Evolutionary conservation across 1,140 invertebrate species (phyloP).

Genomic region (Cryptotermes secundus): DNA sequence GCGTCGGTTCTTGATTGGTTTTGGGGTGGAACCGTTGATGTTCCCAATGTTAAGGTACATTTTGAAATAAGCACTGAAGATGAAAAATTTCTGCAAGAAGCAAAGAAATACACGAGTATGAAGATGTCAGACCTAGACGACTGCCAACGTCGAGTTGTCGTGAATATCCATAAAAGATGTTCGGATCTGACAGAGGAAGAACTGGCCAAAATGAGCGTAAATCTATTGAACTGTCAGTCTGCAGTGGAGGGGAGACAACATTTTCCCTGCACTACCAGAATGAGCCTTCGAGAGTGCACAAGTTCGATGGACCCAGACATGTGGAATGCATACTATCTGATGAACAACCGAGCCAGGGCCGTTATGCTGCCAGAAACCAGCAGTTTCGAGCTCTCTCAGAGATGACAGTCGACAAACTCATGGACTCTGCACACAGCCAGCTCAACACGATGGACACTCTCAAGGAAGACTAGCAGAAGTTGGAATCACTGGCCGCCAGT

Average conservation of each 20-base stretch:
- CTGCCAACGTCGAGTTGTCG: conserved; percentile 64
- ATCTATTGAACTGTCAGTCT: conserved; percentile 69
- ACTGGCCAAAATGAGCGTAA: conserved; percentile 65
- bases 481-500: no score
- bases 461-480: no score
- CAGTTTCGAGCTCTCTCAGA: no score
- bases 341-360: no score
- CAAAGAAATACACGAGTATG: conserved; percentile 57
- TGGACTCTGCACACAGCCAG: no score
- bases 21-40: neutral
- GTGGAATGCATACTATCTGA: no score
- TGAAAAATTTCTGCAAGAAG: conserved; percentile 65
- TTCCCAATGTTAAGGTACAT: conserved; percentile 48
- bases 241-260: conserved; percentile 59
- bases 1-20: neutral
- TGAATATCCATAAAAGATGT: conserved; percentile 59
- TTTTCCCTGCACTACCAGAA: conserved; percentile 60
- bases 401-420: no score
- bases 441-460: no score
- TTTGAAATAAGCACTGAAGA: conserved; percentile 63
- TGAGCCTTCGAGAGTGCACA: no score
- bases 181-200: conserved; percentile 67
- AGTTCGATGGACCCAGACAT: no score
- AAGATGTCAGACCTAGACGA: conserved; percentile 59
- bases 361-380: no score